Evolutionary conservation across 1,140 invertebrate species (phyloP), one percentile per base, ranked within the genome.

Genomic region (Papilio machaon): DNA sequence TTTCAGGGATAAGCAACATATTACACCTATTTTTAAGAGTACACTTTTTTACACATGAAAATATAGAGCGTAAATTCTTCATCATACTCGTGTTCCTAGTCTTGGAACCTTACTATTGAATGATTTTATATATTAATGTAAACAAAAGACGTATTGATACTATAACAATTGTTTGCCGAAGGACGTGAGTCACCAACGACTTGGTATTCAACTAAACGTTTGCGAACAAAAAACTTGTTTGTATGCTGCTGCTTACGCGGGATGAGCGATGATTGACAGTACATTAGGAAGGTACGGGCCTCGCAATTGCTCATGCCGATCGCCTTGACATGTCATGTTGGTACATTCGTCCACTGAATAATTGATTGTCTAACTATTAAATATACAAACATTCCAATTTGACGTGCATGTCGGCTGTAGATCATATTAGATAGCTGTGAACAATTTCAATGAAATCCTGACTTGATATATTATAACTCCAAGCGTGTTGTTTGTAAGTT

Each of bases 201-300:
- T 52, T 79, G 64, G 83, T 85, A 87, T 87, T 85, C 86, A 52
- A 75, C 23, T 81, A 35, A 81, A 38, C 35, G 67, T 79, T 73
- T 81, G 73, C 73, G 81, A 85, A 85, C 84, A 86, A 89, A 88
- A 88, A 89, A 85, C 83, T 81, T 78, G 64, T 89, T 89, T 79
- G 79, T 88, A 89, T 89, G 86, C 84, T 46, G 64, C 84, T 46
- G 46, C 30, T 43, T 79, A 73, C 70, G 70, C 23, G 80, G 73
- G 84, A 84, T 85, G 84, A 85, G 86, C 85, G 85, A 91, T 92
- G 90, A 90, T 90, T 89, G 91, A 91, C 91, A 92, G 84, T 81
- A 91, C 88, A 91, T 92, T 92, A 92, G 90, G 88, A 88, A 83
- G 85, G 89, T 87, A 86, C 83, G 85, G 85, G 82, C 77, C 80